Evolutionary conservation across 35 echinoderm and acorn worm species (phyloP), one percentile per base, ranked within the genome.

Genomic region (Diadema setosum): DNA sequence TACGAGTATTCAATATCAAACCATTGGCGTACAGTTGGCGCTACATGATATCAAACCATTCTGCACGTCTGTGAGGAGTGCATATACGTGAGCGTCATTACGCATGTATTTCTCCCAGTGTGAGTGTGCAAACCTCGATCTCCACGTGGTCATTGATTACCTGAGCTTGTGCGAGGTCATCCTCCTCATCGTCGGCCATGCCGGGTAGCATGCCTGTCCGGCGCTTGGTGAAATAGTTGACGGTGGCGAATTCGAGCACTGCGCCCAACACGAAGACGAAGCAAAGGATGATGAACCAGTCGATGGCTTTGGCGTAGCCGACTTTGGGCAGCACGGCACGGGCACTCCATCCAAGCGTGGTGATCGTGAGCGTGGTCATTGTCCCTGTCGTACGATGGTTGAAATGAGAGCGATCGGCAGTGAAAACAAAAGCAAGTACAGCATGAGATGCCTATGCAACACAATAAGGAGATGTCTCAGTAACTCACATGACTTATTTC

Each of bases 161-260:
- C 91, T 93, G 75, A 24, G 91, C 89, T 70, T 93, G 91, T n/a
- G 87, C 82, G 57, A 93, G 70, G 52, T 97, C 87, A 37, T 97
- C 94, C 35, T 88, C 86, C 55, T 97, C 94, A 26, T 97, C 91
- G 61, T 97, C 94, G 17, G 88, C 90, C 90, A 93, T 97, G 3
- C 91, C 94, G 0, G 94, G 91, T 45, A 97, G 87, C 84, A 82
- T 97, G 15, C 94, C 94, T 16, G 86, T 91, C 41, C 94, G 70
- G 33, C 94, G 42, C 81, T 97, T 97, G 5, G 94, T 97, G 39
- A 98, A 94, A 42, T 94, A 98, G 48, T 94, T 98, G 8, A 94
- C 96, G 3, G 92, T 85, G 29, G 96, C 96, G 76, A 94, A 98
- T 42, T 98, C 96, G 29, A 94, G 25, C 49, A 98, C 52, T 27